phyloP scores from a whole-genome alignment of 2,797 vertebrate species.

The Mycteria americana region DNA sequence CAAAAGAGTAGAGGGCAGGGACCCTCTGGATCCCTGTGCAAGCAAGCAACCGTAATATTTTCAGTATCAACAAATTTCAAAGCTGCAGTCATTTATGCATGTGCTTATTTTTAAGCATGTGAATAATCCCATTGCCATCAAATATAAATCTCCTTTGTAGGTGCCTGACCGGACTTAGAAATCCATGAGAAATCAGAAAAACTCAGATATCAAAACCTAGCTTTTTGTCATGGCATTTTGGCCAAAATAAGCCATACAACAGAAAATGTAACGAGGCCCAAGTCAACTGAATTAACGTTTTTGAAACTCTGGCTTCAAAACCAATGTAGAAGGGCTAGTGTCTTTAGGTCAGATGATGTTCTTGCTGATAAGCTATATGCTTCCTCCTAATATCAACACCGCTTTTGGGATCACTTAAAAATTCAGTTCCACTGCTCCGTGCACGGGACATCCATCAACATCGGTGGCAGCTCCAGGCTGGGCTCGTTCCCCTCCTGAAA shows the following conservation, averaged over 20 bases:
- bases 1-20: neutral
- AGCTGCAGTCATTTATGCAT: neutral
- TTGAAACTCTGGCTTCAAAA: neutral
- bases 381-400: neutral
- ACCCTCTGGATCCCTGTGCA: neutral
- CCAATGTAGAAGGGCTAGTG: accelerated
- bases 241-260: neutral
- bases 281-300: neutral
- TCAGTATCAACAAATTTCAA: neutral
- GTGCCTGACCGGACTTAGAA: neutral
- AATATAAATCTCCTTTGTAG: neutral
- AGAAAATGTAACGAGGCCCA: neutral
- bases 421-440: neutral
- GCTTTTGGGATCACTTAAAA: neutral
- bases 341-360: neutral
- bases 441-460: accelerated
- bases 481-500: neutral
- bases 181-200: neutral
- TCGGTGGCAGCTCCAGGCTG: neutral
- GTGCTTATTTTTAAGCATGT: neutral
- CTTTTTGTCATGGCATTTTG: neutral
- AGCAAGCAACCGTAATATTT: neutral
- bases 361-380: neutral
- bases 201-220: neutral
- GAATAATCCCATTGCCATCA: neutral